Percentiles rank a stretch among this genome's conserved stretches.
These are phyloP conservation scores for Tolypeutes matacus DNA, from an alignment of 2,797 vertebrate genomes.

Conservation along the genomic window DNA sequence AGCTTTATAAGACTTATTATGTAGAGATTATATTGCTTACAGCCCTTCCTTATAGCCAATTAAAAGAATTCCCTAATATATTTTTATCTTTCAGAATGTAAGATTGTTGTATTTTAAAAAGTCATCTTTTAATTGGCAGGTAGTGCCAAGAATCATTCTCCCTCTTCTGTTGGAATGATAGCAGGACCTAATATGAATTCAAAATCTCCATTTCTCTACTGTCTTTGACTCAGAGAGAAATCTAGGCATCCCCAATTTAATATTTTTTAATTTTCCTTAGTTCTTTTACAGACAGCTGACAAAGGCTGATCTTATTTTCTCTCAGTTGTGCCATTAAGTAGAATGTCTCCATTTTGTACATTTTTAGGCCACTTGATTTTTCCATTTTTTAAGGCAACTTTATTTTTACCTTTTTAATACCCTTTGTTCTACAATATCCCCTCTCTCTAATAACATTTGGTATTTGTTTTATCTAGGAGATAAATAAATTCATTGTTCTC, in stretches of 20 bases:
- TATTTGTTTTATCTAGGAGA: background rate
- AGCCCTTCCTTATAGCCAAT: background rate
- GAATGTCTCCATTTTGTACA: constrained; percentile 9
- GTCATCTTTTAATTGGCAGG: constrained; percentile 27
- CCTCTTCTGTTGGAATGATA: background rate
- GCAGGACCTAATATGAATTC: background rate
- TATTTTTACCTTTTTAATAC: constrained; percentile 8
- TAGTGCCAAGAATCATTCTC: background rate
- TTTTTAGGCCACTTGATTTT: constrained; percentile 39
- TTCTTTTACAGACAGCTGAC: background rate
- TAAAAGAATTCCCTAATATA: constrained; percentile 33
- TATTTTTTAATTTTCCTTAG: background rate
- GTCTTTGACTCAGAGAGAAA: constrained; percentile 9
- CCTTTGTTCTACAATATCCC: background rate
- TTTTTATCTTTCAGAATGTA: constrained; percentile 39
- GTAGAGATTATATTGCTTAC: background rate
- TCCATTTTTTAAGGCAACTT: constrained; percentile 16
- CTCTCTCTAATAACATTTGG: background rate
- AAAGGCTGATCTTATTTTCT: background rate
- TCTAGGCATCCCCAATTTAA: background rate
- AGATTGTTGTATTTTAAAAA: constrained; percentile 14
- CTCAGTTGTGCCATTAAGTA: background rate
- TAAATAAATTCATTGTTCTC: background rate
- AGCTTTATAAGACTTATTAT: constrained; percentile 35
- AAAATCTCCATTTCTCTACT: background rate